Evolutionary conservation across 2,797 vertebrate species (phyloP).

Genomic region (Acanthopagrus latus): DNA sequence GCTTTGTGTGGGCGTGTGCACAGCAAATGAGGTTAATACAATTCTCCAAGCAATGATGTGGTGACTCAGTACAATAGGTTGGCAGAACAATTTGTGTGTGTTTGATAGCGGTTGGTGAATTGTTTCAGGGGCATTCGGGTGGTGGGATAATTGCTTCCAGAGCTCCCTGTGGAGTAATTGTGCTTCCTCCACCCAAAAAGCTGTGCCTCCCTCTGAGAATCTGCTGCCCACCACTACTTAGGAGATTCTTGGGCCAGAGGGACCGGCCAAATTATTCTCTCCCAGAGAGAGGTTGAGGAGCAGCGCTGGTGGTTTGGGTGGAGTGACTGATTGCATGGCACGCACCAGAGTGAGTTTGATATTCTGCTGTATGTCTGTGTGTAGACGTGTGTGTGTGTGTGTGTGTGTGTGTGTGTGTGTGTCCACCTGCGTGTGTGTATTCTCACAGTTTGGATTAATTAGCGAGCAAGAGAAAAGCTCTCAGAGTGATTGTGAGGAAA

Average conservation of each 20-base stretch:
- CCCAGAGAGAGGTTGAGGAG: conserved; percentile 40
- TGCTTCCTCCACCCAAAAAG: conserved; percentile 65
- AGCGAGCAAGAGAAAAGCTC: conserved; percentile 50
- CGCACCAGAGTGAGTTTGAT: conserved; percentile 21
- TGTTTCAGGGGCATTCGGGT: conserved; percentile 78
- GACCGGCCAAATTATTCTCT: conserved; percentile 63
- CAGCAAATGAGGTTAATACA: conserved; percentile 64
- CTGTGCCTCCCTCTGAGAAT: conserved; percentile 68
- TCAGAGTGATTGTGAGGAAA: conserved; percentile 71
- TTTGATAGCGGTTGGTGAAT: conserved; percentile 64
- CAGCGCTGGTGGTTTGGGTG: conserved; percentile 49
- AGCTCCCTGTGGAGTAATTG: conserved; percentile 81
- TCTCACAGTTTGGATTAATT: conserved; percentile 65
- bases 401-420: conserved; percentile 19
- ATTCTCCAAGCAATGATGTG: conserved; percentile 57
- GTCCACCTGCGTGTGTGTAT: conserved; percentile 41
- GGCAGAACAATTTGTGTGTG: conserved; percentile 54
- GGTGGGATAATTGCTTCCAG: conserved; percentile 84
- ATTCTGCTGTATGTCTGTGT: conserved; percentile 5
- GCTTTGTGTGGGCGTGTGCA: conserved; percentile 50
- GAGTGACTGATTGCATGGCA: conserved; percentile 40
- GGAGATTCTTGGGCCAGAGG: conserved; percentile 54
- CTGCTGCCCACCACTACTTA: conserved; percentile 65
- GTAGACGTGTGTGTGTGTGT: conserved; percentile 14
- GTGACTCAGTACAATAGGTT: conserved; percentile 68